Evolutionary conservation across 2,797 vertebrate species (phyloP).

Genomic region (Ceyx erithaca): DNA sequence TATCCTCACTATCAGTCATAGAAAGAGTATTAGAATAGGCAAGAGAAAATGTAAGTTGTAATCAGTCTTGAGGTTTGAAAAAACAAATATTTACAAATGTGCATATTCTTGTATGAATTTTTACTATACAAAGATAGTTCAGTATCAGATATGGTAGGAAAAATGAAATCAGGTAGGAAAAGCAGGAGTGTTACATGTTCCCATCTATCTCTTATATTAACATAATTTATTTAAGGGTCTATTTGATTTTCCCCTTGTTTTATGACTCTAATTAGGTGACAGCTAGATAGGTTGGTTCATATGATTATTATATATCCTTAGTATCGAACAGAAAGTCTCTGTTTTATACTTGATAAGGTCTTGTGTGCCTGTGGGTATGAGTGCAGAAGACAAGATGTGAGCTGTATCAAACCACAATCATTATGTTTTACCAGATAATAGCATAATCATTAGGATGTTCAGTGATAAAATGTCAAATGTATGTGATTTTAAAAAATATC

Average conservation of each 20-base stretch:
- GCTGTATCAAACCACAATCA: neutral
- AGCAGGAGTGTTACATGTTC: neutral
- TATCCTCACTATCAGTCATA: neutral
- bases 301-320: neutral
- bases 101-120: neutral
- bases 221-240: neutral
- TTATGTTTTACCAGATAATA: neutral
- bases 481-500: constrained; percentile 8
- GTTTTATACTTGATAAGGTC: neutral
- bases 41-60: neutral
- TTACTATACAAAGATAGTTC: neutral
- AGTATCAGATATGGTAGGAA: neutral
- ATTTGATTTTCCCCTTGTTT: neutral
- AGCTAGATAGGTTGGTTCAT: neutral
- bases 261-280: neutral
- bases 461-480: constrained; percentile 26
- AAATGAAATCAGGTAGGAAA: neutral
- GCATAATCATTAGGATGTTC: neutral
- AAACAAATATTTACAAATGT: accelerated
- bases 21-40: neutral
- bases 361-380: neutral
- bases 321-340: neutral
- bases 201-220: neutral
- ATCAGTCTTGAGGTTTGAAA: neutral
- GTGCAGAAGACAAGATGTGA: neutral